Conservation (phyloP, 92 coral and sea anemone species). For the Muricea muricata region DNA sequence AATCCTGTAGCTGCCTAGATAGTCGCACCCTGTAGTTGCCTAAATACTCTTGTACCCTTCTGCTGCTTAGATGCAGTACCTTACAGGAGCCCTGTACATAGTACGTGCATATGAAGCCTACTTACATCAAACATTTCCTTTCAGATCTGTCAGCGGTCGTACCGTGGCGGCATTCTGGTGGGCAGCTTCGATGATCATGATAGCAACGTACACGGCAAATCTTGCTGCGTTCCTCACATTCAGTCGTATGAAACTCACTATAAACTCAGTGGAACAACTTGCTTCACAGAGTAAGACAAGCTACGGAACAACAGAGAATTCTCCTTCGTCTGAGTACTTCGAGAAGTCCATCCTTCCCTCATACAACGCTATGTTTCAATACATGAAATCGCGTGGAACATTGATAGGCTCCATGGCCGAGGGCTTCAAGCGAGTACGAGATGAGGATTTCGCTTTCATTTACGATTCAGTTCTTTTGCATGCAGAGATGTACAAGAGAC, state of each 20-base stretch:
- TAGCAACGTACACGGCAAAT: conserved; percentile 91
- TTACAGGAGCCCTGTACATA: too few relatives aligned
- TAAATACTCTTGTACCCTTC: too few relatives aligned
- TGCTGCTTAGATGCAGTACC: too few relatives aligned
- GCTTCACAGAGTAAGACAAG: conserved; percentile 70
- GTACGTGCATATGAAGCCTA: too few relatives aligned
- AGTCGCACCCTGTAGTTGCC: too few relatives aligned
- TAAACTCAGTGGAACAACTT: conserved; percentile 76
- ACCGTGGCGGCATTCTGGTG: conserved; percentile 88
- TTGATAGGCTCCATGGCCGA: conserved; percentile 61
- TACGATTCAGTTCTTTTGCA: conserved; percentile 84
- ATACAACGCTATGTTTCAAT: conserved; percentile 78
- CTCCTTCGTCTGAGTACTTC: conserved; percentile 70
- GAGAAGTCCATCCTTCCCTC: conserved; percentile 72
- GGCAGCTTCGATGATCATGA: conserved; percentile 85
- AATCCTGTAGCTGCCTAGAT: too few relatives aligned
- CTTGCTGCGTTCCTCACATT: conserved; percentile 85
- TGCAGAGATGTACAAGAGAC: conserved; percentile 77
- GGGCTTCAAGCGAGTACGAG: conserved; percentile 73
- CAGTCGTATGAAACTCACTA: conserved; percentile 79
- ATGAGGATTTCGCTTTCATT: conserved; percentile 75
- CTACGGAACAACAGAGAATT: conserved; percentile 72
- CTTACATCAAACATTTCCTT: too few relatives aligned
- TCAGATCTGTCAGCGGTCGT: conserved; percentile 61
- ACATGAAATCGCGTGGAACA: conserved; percentile 72